These are phyloP conservation scores for Metopolophium dirhodum DNA, from an alignment of 1,140 invertebrate species.

Conservation along the genomic window DNA sequence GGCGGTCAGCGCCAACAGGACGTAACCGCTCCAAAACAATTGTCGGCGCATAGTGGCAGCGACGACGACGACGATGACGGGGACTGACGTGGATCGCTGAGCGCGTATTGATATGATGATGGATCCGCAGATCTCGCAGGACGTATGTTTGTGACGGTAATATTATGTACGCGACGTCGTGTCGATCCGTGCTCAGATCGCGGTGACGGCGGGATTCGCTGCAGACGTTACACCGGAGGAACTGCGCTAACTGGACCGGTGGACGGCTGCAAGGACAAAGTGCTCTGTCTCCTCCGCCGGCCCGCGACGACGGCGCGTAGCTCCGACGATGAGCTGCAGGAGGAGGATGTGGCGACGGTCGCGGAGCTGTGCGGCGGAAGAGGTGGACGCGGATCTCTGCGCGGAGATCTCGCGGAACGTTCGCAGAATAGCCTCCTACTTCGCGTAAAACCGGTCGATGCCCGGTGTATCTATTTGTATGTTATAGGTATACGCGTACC, in stretches of 20 bases:
- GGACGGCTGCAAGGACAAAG: background rate
- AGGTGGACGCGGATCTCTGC: background rate
- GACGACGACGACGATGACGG: background rate
- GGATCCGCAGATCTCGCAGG: background rate
- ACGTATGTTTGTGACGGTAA: background rate
- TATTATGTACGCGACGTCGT: background rate
- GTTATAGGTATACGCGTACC: background rate
- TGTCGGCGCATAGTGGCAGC: background rate
- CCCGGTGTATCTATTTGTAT: background rate
- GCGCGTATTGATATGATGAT: too few relatives aligned
- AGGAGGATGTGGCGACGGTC: too few relatives aligned
- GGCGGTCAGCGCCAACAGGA: background rate
- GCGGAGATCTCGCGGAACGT: background rate
- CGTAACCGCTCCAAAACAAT: background rate
- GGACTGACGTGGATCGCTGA: background rate
- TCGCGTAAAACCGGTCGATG: constrained; percentile 47
- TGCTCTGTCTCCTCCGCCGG: background rate
- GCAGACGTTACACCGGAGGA: background rate
- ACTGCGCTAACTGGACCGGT: constrained; percentile 16
- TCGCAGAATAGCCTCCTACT: constrained; percentile 28
- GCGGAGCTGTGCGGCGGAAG: background rate
- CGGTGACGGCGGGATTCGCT: background rate
- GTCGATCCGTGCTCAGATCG: background rate
- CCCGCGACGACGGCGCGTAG: background rate
- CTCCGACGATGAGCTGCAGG: background rate